Percentiles rank a stretch among this genome's conserved stretches.
These are phyloP conservation scores for Gymnoscelis rufifasciata DNA, from an alignment of 2,888 invertebrate genomes.

Conservation along the genomic window DNA sequence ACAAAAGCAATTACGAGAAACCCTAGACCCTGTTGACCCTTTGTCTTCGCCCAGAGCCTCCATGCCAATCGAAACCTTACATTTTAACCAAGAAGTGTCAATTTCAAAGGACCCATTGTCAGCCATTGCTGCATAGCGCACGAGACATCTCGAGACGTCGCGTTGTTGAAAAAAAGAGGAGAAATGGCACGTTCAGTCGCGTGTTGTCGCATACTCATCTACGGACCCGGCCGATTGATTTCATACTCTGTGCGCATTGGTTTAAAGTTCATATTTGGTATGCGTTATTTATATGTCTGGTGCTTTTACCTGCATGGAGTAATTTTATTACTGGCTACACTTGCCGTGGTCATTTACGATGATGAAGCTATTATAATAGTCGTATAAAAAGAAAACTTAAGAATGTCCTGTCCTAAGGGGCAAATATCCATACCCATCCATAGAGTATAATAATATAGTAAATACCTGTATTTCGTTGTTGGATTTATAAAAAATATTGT, in stretches of 20 bases:
- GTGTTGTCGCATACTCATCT: slow-evolving; percentile 51
- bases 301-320: slow-evolving; percentile 30
- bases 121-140: slow-evolving; percentile 54
- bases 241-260: slow-evolving; percentile 22
- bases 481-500: no score
- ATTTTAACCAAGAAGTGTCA: neutral
- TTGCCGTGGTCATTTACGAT: slow-evolving; percentile 32
- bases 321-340: slow-evolving; percentile 49
- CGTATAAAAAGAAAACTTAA: no score
- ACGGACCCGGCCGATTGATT: slow-evolving; percentile 23
- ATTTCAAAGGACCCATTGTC: neutral
- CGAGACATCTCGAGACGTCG: slow-evolving; percentile 34
- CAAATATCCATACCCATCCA: no score
- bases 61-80: slow-evolving; percentile 3
- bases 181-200: slow-evolving; percentile 36
- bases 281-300: neutral
- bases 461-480: no score
- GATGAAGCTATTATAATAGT: slow-evolving; percentile 47
- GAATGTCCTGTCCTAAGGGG: no score
- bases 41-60: neutral
- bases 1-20: slow-evolving; percentile 6
- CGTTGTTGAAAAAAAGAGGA: slow-evolving; percentile 37
- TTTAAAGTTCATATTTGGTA: neutral
- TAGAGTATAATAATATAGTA: no score
- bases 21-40: slow-evolving; percentile 11